Evolutionary conservation across 2,113 vertebrate species (phyloP).

Genomic region (Saguinus midas): DNA sequence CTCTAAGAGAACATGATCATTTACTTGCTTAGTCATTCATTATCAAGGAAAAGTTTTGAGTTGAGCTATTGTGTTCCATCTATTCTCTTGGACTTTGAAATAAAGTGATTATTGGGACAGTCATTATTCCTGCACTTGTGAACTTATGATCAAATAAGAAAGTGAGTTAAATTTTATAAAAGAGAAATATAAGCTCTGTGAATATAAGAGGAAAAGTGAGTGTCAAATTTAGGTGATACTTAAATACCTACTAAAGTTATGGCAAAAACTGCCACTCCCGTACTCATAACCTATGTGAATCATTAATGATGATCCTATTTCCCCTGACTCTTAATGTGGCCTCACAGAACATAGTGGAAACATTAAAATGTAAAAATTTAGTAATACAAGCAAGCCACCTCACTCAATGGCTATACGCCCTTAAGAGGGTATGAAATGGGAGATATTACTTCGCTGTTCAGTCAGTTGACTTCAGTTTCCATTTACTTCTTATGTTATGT

Average conservation of each 20-base stretch:
- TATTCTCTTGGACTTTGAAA: not conserved
- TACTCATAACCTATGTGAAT: not conserved
- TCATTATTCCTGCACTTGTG: not conserved
- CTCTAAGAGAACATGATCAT: not conserved
- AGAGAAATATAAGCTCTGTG: not conserved
- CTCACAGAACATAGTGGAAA: not conserved
- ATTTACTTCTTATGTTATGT: constrained; percentile 39
- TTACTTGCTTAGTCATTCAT: constrained; percentile 3
- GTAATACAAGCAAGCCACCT: not conserved
- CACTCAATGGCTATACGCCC: not conserved
- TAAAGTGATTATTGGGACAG: not conserved
- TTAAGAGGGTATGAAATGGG: not conserved
- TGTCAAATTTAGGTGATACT: constrained; percentile 9
- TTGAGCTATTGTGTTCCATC: not conserved
- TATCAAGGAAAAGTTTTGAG: not conserved
- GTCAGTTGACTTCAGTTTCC: constrained; percentile 39
- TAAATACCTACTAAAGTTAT: not conserved
- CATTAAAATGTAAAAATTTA: constrained; percentile 10
- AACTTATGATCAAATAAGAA: constrained; percentile 9
- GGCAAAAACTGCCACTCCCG: not conserved
- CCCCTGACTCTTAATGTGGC: not conserved
- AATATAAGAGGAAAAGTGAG: not conserved
- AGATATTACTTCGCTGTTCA: constrained; percentile 11
- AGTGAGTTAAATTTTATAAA: not conserved
- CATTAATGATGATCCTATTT: not conserved